Base-by-base conservation (phyloP, 2,113 vertebrate genomes). In the Galemys pyrenaicus region DNA sequence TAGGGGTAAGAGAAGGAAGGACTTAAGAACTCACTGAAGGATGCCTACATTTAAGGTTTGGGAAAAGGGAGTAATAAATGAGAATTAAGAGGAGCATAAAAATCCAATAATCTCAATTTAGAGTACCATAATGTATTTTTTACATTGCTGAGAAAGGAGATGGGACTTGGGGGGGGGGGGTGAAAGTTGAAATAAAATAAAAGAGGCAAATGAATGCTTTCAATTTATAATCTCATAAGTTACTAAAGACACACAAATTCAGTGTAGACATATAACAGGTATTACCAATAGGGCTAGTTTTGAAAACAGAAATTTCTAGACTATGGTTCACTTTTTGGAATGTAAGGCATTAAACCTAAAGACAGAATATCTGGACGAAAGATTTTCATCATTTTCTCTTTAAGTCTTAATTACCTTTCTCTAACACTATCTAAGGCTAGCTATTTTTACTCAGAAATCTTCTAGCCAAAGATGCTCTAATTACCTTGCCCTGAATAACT, bases 341-440 rank as follows among this genome's bases (percentile, higher is more conserved):
- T 80, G 56, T 83, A 96, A 93, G 89, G 74, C 46, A 85, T 58
- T 95, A 74, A 96, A 86, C 87, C 89, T 94, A 77, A 96, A 98
- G 95, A 95, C 70, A 97, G 62, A 85, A 64, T n/a, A 95, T 92
- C 65, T 94, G 88, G 96, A 95, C 83, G 96, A 96, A 93, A 97
- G 93, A 81, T 87, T 97, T 97, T 97, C 82, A 96, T 97, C 97
- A 97, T 97, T 98, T 95, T 54, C 86, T 98, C 97, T 98, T 98
- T 96, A 98, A 49, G 68, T 89, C 92, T 98, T 98, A 98, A 98
- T 98, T 98, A 98, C 96, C 93, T 98, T 97, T 98, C 94, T 92
- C 94, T 87, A 95, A 97, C 81, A 97, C 96, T 97, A 97, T 96
- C 96, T 96, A 97, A 98, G 96, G 97, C 92, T 32, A 95, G 94